Evolutionary conservation across 2,113 vertebrate genomes (phyloP), one percentile per base, ranked within the genome.

Genomic region (Crotalus viridis): DNA sequence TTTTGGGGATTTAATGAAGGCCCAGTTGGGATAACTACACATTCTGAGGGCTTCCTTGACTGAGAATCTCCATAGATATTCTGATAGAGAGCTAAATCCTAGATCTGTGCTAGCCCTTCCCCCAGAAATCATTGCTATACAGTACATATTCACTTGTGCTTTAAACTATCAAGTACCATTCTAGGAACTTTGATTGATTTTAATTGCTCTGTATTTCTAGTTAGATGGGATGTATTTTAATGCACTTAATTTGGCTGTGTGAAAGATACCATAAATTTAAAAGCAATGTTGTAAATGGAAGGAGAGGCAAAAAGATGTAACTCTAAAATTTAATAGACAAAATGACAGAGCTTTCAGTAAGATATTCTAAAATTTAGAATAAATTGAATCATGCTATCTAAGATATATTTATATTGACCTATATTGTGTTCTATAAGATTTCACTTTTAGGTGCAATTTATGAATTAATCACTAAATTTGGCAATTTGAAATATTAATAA

Each of bases 321-420:
- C 39, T 39, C 91, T 94, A 91, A 94, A 91, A 92, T 91, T 94
- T 96, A 94, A 90, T 43, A 64, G 46, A 12, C 89, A 93, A 94
- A 95, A 95, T 93, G 90, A 95, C 94, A 95, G 93, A 54, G 56
- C 95, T 95, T 94, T 95, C 94, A 94, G 93, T 96, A 94, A 96
- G 91, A 94, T 95, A 94, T 94, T 93, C 69, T 85, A 91, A 91
- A 94, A 96, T 94, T 94, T 90, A 93, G 89, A 85, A 57, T 94
- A 56, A 69, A 48, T 93, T 69, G 92, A 95, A 93, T 94, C 94
- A 94, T 93, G 22, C 33, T 95, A 92, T 93, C 93, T 94, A 89
- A 90, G 94, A 92, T 93, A 51, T 48, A 92, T 87, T 95, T 87
- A 59, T 93, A 94, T 89, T 92, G 91, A 92, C 52, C 95, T 85